Percentiles rank a stretch among this genome's conserved stretches.
These are phyloP conservation scores for Camptogramma bilineatum DNA, from an alignment of 2,888 invertebrate genomes.

Conservation along the genomic window DNA sequence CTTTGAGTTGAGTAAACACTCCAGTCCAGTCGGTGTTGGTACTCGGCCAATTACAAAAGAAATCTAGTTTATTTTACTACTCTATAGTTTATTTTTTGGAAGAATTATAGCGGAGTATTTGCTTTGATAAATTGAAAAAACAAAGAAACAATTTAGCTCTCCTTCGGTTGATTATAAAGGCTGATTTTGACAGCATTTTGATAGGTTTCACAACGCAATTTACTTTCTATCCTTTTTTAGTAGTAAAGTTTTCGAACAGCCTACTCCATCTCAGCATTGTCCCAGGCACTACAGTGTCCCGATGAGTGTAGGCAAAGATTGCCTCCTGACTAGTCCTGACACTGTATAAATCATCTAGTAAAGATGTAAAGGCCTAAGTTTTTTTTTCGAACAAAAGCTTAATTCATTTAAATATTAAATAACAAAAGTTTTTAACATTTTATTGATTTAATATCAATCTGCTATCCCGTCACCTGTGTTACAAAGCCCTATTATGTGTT, in stretches of 20 bases:
- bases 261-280: too few species aligned
- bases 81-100: not conserved
- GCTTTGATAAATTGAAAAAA: not conserved
- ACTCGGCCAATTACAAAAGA: conserved; percentile 30
- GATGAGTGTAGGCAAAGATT: too few species aligned
- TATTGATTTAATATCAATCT: conserved; percentile 29
- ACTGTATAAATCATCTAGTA: too few species aligned
- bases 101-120: not conserved
- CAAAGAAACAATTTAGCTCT: not conserved
- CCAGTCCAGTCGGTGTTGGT: conserved; percentile 3
- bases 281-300: too few species aligned
- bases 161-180: not conserved
- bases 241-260: not conserved
- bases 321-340: too few species aligned
- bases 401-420: conserved; percentile 1
- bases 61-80: conserved; percentile 21
- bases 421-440: conserved; percentile 20
- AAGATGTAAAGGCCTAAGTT: too few species aligned
- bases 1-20: conserved; percentile 27
- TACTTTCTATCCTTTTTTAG: not conserved
- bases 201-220: not conserved
- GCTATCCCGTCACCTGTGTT: conserved; percentile 29
- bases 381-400: not conserved
- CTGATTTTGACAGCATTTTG: conserved; percentile 7
- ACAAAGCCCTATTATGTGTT: conserved; percentile 78